Percentiles rank a stretch among this genome's conserved stretches.
These are phyloP conservation scores for Orthosia gracilis DNA, from an alignment of 2,888 invertebrate genomes.

Conservation along the genomic window DNA sequence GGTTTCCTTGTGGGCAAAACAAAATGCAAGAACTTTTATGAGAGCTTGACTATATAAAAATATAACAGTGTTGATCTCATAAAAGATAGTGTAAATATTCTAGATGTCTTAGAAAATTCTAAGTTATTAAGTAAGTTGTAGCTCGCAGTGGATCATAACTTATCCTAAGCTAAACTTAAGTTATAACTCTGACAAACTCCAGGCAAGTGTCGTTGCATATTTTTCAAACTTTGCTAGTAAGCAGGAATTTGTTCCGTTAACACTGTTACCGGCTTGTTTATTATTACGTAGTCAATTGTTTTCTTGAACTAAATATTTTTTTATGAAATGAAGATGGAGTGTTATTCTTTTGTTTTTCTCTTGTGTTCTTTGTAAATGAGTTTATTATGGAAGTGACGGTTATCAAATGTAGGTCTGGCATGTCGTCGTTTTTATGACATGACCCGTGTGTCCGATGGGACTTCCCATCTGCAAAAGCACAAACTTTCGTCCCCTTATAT, in stretches of 20 bases:
- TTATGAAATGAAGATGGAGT: conserved; percentile 29
- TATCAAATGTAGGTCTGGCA: background rate
- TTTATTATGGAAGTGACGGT: background rate
- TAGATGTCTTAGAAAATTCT: conserved; percentile 26
- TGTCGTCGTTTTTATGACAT: background rate
- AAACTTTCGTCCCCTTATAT: too few relatives aligned
- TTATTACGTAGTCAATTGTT: conserved; percentile 40
- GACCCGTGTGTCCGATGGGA: too few relatives aligned
- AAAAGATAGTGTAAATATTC: conserved; percentile 4
- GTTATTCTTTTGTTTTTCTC: conserved; percentile 8
- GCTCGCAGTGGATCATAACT: conserved; percentile 50
- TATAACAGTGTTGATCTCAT: conserved; percentile 14
- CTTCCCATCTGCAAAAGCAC: too few relatives aligned
- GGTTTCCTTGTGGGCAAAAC: too few relatives aligned
- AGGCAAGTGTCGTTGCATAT: conserved; percentile 60
- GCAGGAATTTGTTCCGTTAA: conserved; percentile 44
- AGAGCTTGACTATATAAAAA: conserved; percentile 24
- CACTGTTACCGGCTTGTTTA: conserved; percentile 29
- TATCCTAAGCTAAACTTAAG: conserved; percentile 42
- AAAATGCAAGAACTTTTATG: background rate
- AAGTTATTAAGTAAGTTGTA: conserved; percentile 27
- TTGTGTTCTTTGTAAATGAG: conserved; percentile 16
- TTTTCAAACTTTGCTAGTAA: conserved; percentile 54
- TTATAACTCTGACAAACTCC: conserved; percentile 54
- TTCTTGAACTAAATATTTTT: conserved; percentile 30